phyloP scores from a whole-genome alignment of 2,888 invertebrate species.

The Exocentrus adspersus region DNA sequence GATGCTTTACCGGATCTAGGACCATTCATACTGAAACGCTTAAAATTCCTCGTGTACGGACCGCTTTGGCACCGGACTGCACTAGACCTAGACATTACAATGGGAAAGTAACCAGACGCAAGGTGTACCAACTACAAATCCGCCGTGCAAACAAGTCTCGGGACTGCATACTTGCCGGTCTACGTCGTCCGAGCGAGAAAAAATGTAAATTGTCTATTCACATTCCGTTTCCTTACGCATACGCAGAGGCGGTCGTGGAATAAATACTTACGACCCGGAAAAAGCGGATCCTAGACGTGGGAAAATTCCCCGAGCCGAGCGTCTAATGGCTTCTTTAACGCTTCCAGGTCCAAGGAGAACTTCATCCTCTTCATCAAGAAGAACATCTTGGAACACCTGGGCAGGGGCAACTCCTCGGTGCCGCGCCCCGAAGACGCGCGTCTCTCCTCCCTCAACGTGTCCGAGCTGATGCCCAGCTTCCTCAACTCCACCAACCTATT shows the following conservation, averaged over 20 bases:
- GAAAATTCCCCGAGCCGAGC: too few relatives aligned
- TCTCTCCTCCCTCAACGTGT: conserved; percentile 43
- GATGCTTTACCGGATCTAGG: too few relatives aligned
- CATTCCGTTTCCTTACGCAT: conserved; percentile 16
- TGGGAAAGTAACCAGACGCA: conserved; percentile 37
- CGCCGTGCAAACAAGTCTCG: conserved; percentile 37
- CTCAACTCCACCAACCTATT: conserved; percentile 44
- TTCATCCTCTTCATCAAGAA: conserved; percentile 52
- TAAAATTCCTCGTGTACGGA: conserved; percentile 32
- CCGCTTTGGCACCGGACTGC: conserved; percentile 41
- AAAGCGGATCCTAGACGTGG: neutral
- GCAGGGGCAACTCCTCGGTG: conserved; percentile 39
- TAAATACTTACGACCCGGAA: conserved; percentile 11
- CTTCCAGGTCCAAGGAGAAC: conserved; percentile 48
- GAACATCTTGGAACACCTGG: conserved; percentile 49
- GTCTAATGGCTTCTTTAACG: too few relatives aligned
- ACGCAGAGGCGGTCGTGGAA: neutral
- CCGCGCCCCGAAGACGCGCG: conserved; percentile 36
- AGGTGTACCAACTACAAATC: conserved; percentile 26
- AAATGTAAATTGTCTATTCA: conserved; percentile 30
- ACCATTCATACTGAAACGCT: too few relatives aligned
- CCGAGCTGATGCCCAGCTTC: conserved; percentile 45
- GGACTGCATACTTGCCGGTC: conserved; percentile 38
- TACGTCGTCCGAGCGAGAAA: conserved; percentile 33
- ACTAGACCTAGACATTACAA: conserved; percentile 55